These are phyloP conservation scores for Simalia tracyae DNA, from an alignment of 2,797 vertebrate species.

Conservation along the genomic window DNA sequence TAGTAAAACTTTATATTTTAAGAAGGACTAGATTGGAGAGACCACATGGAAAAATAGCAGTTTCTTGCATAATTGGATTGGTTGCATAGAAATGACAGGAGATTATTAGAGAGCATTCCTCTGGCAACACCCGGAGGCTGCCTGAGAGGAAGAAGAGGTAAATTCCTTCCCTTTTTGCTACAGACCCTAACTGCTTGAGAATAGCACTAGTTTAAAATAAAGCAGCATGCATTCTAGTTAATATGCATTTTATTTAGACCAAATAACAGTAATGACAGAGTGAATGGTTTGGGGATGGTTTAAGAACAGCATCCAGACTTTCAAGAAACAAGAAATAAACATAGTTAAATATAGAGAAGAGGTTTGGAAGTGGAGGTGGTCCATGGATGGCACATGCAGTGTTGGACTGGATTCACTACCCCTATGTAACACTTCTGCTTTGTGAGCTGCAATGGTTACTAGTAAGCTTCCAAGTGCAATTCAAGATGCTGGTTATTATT, in stretches of 20 bases:
- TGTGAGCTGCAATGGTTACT: background rate
- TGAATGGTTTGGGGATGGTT: background rate
- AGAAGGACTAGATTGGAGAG: background rate
- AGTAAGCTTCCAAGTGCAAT: background rate
- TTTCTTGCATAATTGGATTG: slow-evolving; percentile 5
- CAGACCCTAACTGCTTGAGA: background rate
- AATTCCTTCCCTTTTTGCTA: background rate
- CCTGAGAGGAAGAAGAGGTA: background rate
- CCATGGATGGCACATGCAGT: accelerated
- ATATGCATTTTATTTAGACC: background rate
- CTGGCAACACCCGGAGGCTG: slow-evolving; percentile 12
- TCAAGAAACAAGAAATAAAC: background rate
- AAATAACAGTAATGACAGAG: background rate
- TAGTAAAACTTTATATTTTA: background rate
- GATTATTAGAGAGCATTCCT: slow-evolving; percentile 13
- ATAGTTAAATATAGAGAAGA: background rate
- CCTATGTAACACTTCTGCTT: background rate
- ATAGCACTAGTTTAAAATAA: background rate
- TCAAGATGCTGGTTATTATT: background rate
- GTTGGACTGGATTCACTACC: background rate
- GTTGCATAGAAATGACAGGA: background rate
- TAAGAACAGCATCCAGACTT: background rate
- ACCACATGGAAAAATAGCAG: background rate
- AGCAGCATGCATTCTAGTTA: background rate
- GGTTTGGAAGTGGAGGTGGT: background rate